Evolutionary conservation across 2,113 vertebrate species (phyloP), one percentile per base, ranked within the genome.

Genomic region (Thalassoma bifasciatum): DNA sequence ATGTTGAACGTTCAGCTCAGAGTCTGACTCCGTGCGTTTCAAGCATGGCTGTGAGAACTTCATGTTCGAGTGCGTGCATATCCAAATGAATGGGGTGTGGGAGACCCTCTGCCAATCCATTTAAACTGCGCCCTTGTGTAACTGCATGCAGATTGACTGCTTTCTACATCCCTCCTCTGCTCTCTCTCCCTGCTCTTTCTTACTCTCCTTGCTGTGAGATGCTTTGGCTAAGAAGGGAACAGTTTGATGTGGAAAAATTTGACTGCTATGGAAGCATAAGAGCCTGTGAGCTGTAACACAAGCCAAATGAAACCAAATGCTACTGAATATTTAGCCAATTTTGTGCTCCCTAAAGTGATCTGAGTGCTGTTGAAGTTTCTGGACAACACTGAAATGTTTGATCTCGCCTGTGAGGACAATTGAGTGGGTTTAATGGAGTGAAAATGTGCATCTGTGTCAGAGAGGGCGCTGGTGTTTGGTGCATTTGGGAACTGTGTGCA

Each of bases 91-190:
- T 71, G 44, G 57, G 54, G 36, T 66, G 70, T 68, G 37, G 71
- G 42, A 76, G 65, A 74, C 73, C 83, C 49, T 81, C 62, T 80
- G 83, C 83, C 85, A 87, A 84, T 88, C 83, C 83, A 71, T 88
- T 90, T 88, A 70, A 84, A 88, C 79, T 85, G 75, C 13, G 7
- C 56, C 73, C 68, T 81, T 65, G 66, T 83, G 81, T 66, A 58
- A 75, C 73, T 77, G 73, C 79, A 82, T 85, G 81, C 82, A 83
- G 66, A 82, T 74, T 77, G 61, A 66, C 75, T 81, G 44, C 72
- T 62, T 72, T 82, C 79, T 70, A 19, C 69, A 63, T n/a, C 40
- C 13, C 24, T 61, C 65, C 46, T 79, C 65, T 47, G 57, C 64
- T 61, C 23, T 9, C 40, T 60, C 36, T 72, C 62, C 53, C 44